A percentile compares a stretch with the other conserved stretches of the same genome.
phyloP scores from a whole-genome alignment of 2,888 invertebrate species.

The Rhogogaster chlorosoma region DNA sequence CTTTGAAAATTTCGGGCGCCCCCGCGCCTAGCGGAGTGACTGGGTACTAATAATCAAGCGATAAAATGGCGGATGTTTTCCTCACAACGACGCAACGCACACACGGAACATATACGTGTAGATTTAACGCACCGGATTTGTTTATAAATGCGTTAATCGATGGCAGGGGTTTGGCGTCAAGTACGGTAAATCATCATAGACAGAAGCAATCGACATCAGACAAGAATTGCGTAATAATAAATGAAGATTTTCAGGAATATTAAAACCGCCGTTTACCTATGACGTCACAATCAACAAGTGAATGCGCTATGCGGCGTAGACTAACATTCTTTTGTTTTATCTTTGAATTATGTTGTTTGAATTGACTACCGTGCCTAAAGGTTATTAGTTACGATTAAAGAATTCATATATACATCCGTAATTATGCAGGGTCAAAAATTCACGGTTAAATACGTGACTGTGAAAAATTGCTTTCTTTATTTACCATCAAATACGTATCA shows the following conservation, averaged over 20 bases:
- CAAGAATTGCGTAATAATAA: background rate
- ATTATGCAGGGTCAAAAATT: constrained; percentile 79
- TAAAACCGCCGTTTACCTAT: background rate
- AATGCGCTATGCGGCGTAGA: background rate
- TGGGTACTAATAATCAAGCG: background rate
- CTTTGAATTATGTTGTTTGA: background rate
- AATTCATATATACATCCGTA: background rate
- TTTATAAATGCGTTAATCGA: background rate
- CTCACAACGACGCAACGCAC: background rate
- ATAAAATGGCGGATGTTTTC: constrained; percentile 20
- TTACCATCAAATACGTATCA: constrained; percentile 74
- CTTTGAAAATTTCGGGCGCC: constrained; percentile 19
- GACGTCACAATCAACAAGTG: constrained; percentile 1
- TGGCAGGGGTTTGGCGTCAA: background rate
- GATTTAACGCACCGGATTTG: background rate
- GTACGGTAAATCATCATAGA: background rate
- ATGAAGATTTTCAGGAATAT: background rate
- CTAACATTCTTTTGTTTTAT: constrained; percentile 20
- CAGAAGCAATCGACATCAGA: too few species aligned
- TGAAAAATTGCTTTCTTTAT: constrained; percentile 79
- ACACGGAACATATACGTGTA: background rate
- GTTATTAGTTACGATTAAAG: background rate
- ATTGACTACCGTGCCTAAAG: background rate
- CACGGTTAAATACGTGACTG: constrained; percentile 76
- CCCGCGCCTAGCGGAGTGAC: background rate